Evolutionary conservation across 2,797 vertebrate species (phyloP), one percentile per base, ranked within the genome.

Genomic region (Pempheris klunzingeri): DNA sequence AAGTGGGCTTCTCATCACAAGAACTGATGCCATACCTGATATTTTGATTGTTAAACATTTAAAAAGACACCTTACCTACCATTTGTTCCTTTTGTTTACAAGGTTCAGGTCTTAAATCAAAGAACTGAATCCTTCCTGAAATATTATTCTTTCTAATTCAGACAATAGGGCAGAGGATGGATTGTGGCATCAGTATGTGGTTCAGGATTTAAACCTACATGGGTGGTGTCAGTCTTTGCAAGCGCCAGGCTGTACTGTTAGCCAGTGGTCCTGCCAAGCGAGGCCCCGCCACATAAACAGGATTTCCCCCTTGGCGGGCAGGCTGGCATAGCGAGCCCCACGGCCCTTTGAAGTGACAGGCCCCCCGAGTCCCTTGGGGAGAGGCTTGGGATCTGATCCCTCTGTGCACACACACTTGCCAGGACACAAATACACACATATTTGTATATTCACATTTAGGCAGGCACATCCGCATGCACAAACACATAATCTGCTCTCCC

Each of bases 261-360:
- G 83, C 82, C 64, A 22, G 62, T 55, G 69, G 66, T 80, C 66
- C 70, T 89, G 88, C 90, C 87, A 90, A 89, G 74, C 68, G 13
- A 74, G 69, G 58, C 77, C 68, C 59, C 18, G 28, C 81, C 80
- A 84, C 69, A 90, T 85, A 88, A 91, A 91, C 86, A 88, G 90
- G 90, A 93, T 92, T 90, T 87, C 85, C 89, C 83, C 87, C 77
- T 87, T 81, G 82, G 85, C 80, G 74, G 83, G 77, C 80, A 81
- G 67, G 78, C 84, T 85, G 88, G 86, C 87, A 82, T 78, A 15
- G 68, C 50, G 28, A 86, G 78, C 79, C 87, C 82, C 36, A n/a
- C 46, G 50, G 78, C 76, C 83, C 87, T 95, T 95, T 95, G 91
- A 95, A 94, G 94, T 94, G 78, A 77, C 87, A 85, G 89, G 59